Evolutionary conservation across 2,888 invertebrate genomes (phyloP), one percentile per base, ranked within the genome.

Genomic region (Scaeva pyrastri): DNA sequence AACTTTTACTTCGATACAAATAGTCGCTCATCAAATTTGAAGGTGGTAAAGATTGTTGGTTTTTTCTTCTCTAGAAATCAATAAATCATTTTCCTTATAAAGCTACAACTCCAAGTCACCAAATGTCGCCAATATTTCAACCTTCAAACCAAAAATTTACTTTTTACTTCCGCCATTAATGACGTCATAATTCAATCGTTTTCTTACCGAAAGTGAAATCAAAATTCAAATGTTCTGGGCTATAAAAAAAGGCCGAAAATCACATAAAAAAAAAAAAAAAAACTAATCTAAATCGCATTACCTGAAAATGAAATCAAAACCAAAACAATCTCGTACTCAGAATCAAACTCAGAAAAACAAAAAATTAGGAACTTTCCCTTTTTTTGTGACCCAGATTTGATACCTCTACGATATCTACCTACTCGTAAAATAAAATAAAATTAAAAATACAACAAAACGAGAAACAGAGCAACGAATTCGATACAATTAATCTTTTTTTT

Each of bases 301-400:
- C 31, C 48, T 21, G 16, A 31, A 48, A 48, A 66, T 48, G 66
- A 72, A 72, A 72, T 45, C 16, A 58, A 58, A 72, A 58, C 14
- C 45, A 45, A 78, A 73, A 62, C 68, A 73, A 73, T 66, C 64
- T 68, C 36, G 50, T 8, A 52, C 14, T 64, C 48, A 68, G 73
- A 79, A 83, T 74, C 68, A 66, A 77, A 72, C n/a, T 16, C 58
- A 77, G 19, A 52, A 41, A 16, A 58, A 21, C 23, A 21, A 14
- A 16, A 23, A 31, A 74, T 74, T 71, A 55, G 56, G 84, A 72
- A 81, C 84, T 85, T 85, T 85, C 84, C 84, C 84, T 85, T 81
- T 85, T 58, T 76, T 85, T n/a, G 11, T 66, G 80, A 60, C 72
- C 80, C 39, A 52, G 41, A 68, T 85, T 31, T 31, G 5, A 31